Evolutionary conservation across 2,113 vertebrate species (phyloP), one percentile per base, ranked within the genome.

Genomic region (Calyptommatus sinebrachiatus): DNA sequence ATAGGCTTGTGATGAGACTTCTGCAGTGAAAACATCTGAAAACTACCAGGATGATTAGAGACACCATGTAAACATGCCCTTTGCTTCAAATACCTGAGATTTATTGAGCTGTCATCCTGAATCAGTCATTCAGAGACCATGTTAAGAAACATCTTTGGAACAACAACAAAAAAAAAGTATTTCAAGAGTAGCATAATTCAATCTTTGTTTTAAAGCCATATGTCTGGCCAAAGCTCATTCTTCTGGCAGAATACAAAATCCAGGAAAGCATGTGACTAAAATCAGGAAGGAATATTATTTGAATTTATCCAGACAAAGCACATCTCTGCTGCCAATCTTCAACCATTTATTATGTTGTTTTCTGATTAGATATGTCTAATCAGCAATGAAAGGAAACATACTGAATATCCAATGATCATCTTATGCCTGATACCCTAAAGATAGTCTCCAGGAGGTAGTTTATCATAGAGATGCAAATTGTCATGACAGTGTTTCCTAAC

Each of bases 161-260:
- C 20, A 89, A 80, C n/a, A n/a, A 41, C 35, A 41, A 41, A 41
- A 84, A 7, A 90, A 75, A 72, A 78, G 65, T n/a, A 71, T 84
- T 84, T 80, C 79, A 84, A 71, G 66, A 1, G 78, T 14, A 45
- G 29, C 62, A 22, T 76, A 80, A 12, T 76, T 50, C 73, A 71
- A 29, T 50, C 46, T 74, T 77, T 81, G 35, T 80, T 77, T 88
- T 77, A 63, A 72, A 91, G 67, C 60, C 26, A 8, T 83, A 12
- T 76, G 78, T 66, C 67, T 81, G 46, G 45, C 53, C 48, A 7
- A 14, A 53, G 53, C 29, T 50, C 70, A 82, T 26, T 67, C 31
- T 14, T 84, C 20, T 67, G 18, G 9, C 62, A 85, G 1, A 22
- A 20, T 14, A 6, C 21, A 60, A 88, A 78, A 20, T 81, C 81